Evolutionary conservation across 2,888 invertebrate species (phyloP).

Genomic region (Campoplex capitator): DNA sequence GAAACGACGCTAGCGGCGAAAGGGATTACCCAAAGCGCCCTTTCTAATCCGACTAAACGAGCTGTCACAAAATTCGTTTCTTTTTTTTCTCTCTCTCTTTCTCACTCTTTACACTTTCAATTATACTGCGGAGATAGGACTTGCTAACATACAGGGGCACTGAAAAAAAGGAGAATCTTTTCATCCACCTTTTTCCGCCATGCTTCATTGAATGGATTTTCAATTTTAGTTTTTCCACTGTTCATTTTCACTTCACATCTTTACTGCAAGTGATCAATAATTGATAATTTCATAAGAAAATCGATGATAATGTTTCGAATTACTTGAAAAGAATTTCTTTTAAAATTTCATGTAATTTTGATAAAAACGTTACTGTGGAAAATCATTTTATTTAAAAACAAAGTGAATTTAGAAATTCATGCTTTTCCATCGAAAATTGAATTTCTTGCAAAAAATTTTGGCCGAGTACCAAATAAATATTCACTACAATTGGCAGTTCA

Average conservation of each 20-base stretch:
- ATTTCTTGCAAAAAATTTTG: too few species aligned
- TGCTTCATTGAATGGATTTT: not conserved
- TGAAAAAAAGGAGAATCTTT: constrained; percentile 11
- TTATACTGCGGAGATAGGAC: constrained; percentile 48
- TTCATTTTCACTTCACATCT: too few species aligned
- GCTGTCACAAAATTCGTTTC: constrained; percentile 61
- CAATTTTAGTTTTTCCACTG: not conserved
- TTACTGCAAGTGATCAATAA: too few species aligned
- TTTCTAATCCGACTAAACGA: constrained; percentile 67
- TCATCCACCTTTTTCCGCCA: not conserved
- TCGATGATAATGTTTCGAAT: too few species aligned
- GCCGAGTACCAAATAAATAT: not conserved
- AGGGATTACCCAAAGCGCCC: constrained; percentile 68
- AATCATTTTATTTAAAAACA: too few species aligned
- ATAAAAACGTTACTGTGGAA: too few species aligned
- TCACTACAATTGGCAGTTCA: not conserved
- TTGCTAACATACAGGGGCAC: constrained; percentile 8
- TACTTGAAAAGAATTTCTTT: too few species aligned
- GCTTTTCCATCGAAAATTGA: too few species aligned
- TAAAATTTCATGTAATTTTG: too few species aligned
- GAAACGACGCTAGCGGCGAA: constrained; percentile 59
- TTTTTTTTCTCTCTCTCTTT: constrained; percentile 23
- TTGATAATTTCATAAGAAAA: too few species aligned
- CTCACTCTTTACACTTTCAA: constrained; percentile 57
- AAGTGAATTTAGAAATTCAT: too few species aligned